A percentile compares a stretch with the other conserved stretches of the same genome.
phyloP scores from a whole-genome alignment of 1,140 invertebrate species.

The Tetramorium simillimum region DNA sequence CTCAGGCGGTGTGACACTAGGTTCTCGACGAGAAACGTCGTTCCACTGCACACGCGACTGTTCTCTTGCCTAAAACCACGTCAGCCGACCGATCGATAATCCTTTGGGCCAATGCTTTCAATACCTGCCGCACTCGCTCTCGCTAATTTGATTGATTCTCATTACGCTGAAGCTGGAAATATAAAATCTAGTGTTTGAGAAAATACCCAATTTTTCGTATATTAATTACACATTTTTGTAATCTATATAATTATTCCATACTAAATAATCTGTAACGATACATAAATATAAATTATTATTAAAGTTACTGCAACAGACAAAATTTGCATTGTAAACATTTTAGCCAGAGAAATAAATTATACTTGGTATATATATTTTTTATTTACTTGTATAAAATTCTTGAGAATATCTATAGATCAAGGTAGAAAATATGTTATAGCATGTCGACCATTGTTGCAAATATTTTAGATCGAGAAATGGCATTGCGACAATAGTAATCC shows the following conservation, averaged over 20 bases:
- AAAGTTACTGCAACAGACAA: not conserved
- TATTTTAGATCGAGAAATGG: no score
- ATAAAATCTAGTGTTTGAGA: not conserved
- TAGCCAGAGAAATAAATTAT: not conserved
- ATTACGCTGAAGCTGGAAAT: not conserved
- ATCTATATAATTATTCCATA: not conserved
- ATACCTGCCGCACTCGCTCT: not conserved
- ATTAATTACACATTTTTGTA: constrained; percentile 6
- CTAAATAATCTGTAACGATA: not conserved
- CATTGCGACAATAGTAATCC: no score
- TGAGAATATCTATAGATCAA: not conserved
- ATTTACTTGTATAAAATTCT: constrained; percentile 3
- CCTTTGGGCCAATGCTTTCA: constrained; percentile 13
- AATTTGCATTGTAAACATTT: not conserved
- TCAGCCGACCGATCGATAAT: constrained; percentile 44
- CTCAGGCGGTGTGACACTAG: not conserved
- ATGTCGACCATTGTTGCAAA: no score
- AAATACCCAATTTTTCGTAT: not conserved
- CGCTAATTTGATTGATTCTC: constrained; percentile 25
- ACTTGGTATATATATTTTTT: not conserved
- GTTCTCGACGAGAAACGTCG: not conserved
- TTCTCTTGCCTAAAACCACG: constrained; percentile 46
- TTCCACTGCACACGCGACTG: not conserved
- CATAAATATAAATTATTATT: not conserved
- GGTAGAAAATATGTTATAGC: not conserved